Conservation (phyloP, 2,888 invertebrate genomes). For the Harmothoe impar region DNA sequence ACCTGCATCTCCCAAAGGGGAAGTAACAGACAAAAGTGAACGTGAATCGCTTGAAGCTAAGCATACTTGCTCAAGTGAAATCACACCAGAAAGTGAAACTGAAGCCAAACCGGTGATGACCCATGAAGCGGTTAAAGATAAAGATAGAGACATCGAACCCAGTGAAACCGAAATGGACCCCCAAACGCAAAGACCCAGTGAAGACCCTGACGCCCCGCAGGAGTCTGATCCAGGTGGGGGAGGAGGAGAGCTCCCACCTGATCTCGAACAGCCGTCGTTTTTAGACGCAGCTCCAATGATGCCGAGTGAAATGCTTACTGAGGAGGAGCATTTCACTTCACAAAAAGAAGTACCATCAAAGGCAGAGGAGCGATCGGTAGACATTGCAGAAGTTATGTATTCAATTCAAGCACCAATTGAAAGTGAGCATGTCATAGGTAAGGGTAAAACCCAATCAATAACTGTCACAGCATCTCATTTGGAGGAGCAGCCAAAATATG, state of each 20-base stretch:
- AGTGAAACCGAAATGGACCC: neutral
- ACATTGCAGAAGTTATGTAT: neutral
- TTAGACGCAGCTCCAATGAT: slow-evolving; percentile 57
- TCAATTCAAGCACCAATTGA: neutral
- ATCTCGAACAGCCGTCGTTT: slow-evolving; percentile 32
- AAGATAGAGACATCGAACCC: slow-evolving; percentile 11
- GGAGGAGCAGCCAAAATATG: slow-evolving; percentile 65
- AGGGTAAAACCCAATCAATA: neutral
- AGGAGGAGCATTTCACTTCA: slow-evolving; percentile 39
- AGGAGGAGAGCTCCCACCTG: slow-evolving; percentile 21
- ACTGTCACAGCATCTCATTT: slow-evolving; percentile 36
- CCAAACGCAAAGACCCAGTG: neutral
- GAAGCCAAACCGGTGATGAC: slow-evolving; percentile 3
- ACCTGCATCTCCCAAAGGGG: slow-evolving; percentile 34
- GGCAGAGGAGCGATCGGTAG: slow-evolving; percentile 54
- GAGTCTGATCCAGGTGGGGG: slow-evolving; percentile 18
- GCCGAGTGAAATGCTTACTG: slow-evolving; percentile 15
- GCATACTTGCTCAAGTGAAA: neutral
- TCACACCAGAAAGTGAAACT: neutral
- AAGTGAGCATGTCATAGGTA: slow-evolving; percentile 7
- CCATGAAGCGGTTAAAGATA: neutral
- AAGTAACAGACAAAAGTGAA: slow-evolving; percentile 39
- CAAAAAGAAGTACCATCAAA: slow-evolving; percentile 46
- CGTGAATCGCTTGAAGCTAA: slow-evolving; percentile 51
- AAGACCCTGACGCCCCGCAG: slow-evolving; percentile 41